Percentiles rank a stretch among this genome's conserved stretches.
Evolutionary conservation across 2,113 vertebrate genomes (phyloP).

Genomic region (Petaurus breviceps): DNA sequence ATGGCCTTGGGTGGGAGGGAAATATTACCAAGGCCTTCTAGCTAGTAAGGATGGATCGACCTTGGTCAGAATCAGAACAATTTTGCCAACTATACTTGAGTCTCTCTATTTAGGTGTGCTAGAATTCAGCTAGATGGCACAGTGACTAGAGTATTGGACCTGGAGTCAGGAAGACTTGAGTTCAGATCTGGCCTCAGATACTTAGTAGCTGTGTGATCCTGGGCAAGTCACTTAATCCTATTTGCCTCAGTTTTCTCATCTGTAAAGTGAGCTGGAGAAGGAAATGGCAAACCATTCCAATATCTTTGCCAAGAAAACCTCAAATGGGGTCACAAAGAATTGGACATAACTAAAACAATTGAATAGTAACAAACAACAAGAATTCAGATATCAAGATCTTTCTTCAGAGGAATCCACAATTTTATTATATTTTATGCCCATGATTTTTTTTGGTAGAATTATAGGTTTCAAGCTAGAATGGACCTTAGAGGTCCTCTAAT

Average conservation of each 20-base stretch:
- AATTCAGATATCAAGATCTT: background rate
- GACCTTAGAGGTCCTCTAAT: background rate
- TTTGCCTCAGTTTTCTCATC: background rate
- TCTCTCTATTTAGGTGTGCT: background rate
- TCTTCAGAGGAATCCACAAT: background rate
- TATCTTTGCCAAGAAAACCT: background rate
- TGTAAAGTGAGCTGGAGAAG: background rate
- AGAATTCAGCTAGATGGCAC: background rate
- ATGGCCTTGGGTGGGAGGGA: background rate
- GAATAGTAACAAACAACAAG: background rate
- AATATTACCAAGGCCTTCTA: background rate
- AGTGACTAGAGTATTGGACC: background rate
- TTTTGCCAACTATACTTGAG: background rate
- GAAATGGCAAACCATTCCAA: background rate
- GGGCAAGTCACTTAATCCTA: background rate
- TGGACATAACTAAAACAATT: background rate
- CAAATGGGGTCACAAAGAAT: background rate
- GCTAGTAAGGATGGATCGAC: background rate
- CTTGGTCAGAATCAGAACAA: background rate
- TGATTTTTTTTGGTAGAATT: background rate
- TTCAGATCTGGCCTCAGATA: background rate
- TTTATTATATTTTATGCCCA: background rate
- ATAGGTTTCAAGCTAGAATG: background rate
- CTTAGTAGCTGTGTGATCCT: background rate
- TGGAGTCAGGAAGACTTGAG: background rate